phyloP scores from a whole-genome alignment of 2,888 invertebrate species.

The Tiliacea citrago region DNA sequence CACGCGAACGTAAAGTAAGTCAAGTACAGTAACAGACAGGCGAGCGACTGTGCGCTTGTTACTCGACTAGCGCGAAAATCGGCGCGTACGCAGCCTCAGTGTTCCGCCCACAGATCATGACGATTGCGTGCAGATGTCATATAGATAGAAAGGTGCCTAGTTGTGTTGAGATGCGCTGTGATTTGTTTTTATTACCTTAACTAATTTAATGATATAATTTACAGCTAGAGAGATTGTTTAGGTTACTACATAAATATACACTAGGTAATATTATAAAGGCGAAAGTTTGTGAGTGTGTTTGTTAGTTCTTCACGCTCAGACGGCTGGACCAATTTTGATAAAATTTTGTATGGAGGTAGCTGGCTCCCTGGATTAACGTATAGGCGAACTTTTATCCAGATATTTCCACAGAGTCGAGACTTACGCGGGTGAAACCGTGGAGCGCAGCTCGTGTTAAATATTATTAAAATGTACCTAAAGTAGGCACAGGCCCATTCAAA shows the following conservation, averaged over 20 bases:
- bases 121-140: constrained; percentile 46
- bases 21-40: constrained; percentile 64
- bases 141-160: constrained; percentile 21
- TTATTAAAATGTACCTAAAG: not conserved
- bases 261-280: no score
- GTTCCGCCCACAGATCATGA: constrained; percentile 67
- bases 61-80: constrained; percentile 73
- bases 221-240: not conserved
- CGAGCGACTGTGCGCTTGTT: constrained; percentile 73
- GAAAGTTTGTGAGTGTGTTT: no score
- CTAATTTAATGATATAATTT: not conserved
- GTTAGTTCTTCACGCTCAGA: no score
- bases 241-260: no score
- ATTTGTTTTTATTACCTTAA: constrained; percentile 8
- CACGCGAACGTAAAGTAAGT: constrained; percentile 54
- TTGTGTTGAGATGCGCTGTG: constrained; percentile 12
- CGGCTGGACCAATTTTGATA: no score
- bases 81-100: constrained; percentile 75
- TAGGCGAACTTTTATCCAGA: no score
- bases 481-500: no score
- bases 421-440: no score
- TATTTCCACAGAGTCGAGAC: no score
- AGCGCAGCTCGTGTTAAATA: no score
- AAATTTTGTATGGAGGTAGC: no score
- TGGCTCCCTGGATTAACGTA: no score